Conservation (phyloP, 2,888 invertebrate genomes). For the Erpobdella octoculata region DNA sequence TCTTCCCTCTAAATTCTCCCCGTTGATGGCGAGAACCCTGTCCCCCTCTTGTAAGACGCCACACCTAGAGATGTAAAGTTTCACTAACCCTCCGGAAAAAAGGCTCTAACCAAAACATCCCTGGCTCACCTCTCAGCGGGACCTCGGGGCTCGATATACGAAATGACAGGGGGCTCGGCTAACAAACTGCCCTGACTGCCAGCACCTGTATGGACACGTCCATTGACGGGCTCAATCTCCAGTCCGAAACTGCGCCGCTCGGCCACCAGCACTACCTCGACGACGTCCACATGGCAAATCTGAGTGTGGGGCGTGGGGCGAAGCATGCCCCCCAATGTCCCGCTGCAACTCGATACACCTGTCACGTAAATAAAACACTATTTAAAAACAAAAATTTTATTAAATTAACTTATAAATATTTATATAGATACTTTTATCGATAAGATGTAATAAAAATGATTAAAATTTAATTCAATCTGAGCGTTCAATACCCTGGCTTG, state of each 20-base stretch:
- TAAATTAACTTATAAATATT: not conserved
- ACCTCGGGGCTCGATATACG: conserved; percentile 56
- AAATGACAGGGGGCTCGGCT: conserved; percentile 53
- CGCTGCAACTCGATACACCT: not conserved
- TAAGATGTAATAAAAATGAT: not conserved
- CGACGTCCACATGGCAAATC: conserved; percentile 54
- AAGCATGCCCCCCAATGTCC: conserved; percentile 25
- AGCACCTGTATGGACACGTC: not conserved
- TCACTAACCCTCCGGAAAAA: too few species aligned
- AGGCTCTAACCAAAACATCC: not conserved
- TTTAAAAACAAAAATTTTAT: too few species aligned
- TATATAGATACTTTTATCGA: not conserved
- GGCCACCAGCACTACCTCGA: conserved; percentile 57
- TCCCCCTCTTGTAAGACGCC: conserved; percentile 61
- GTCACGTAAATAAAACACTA: too few species aligned
- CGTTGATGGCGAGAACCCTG: conserved; percentile 74
- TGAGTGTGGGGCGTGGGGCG: conserved; percentile 31
- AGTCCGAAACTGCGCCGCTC: conserved; percentile 57
- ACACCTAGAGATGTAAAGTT: conserved; percentile 42
- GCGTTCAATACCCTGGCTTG: not conserved
- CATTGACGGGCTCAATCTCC: conserved; percentile 52
- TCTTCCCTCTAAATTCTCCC: conserved; percentile 58
- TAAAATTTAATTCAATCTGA: not conserved
- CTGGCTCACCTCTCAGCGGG: conserved; percentile 58
- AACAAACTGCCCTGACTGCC: conserved; percentile 43